Evolutionary conservation across 2,113 vertebrate genomes (phyloP).

Genomic region (Platanista minor): DNA sequence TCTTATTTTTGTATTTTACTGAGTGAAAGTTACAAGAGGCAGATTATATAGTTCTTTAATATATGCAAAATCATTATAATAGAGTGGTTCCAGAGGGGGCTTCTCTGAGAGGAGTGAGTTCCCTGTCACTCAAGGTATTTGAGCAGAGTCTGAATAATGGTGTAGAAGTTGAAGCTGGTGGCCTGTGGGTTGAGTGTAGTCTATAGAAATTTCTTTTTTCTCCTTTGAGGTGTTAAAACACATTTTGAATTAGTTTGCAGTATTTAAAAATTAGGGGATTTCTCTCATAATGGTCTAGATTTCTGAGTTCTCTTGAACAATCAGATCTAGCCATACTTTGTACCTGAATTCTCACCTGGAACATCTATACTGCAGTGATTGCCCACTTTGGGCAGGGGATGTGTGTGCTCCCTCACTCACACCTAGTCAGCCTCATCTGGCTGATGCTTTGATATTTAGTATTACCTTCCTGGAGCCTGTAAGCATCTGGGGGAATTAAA

Average conservation of each 20-base stretch:
- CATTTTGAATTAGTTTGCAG: neutral
- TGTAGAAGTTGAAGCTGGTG: neutral
- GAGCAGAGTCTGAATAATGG: neutral
- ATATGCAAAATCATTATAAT: neutral
- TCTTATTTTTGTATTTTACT: conserved; percentile 1
- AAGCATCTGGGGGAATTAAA: neutral
- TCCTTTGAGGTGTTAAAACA: neutral
- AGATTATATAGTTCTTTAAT: neutral
- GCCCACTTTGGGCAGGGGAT: no score
- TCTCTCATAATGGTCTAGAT: neutral
- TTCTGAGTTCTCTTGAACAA: neutral
- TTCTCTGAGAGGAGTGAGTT: neutral
- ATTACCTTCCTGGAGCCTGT: neutral
- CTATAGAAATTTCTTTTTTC: neutral
- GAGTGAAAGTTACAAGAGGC: neutral
- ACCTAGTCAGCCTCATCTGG: neutral
- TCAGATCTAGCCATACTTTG: neutral
- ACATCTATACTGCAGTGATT: neutral
- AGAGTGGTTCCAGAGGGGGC: neutral
- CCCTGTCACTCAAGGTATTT: neutral
- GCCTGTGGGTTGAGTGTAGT: neutral
- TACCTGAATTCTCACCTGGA: neutral
- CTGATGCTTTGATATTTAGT: neutral
- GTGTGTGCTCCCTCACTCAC: neutral
- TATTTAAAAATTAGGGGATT: neutral